Conservation (phyloP, 2,113 vertebrate genomes). For the Grus americana region DNA sequence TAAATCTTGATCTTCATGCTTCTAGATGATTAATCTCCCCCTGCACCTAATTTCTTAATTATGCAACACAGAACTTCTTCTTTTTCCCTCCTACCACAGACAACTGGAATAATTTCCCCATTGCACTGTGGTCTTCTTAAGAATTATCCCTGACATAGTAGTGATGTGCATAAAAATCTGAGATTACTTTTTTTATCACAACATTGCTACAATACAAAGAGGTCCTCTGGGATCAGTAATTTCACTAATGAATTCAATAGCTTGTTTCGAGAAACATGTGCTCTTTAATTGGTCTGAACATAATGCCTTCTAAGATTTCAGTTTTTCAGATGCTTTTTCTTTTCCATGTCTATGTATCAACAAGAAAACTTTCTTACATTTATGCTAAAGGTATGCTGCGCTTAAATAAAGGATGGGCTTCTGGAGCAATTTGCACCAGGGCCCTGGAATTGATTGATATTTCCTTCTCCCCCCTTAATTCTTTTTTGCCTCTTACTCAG, state of each 20-base stretch:
- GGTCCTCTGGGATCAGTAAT: background rate
- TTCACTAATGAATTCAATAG: background rate
- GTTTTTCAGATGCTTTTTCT: background rate
- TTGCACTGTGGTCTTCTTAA: background rate
- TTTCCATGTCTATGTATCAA: background rate
- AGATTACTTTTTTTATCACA: background rate
- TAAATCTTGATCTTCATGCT: background rate
- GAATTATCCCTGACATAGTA: background rate
- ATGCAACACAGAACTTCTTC: background rate
- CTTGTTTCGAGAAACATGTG: background rate
- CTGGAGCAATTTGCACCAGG: background rate
- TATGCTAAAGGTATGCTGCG: background rate
- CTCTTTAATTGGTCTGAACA: background rate
- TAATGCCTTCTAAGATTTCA: background rate
- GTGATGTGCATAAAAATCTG: background rate
- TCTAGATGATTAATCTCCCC: background rate
- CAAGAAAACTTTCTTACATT: background rate
- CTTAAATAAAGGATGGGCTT: background rate
- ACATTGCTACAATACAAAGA: background rate
- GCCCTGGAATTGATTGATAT: background rate
- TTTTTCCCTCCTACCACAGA: background rate
- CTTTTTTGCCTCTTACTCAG: background rate
- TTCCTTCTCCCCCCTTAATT: background rate
- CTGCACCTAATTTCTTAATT: background rate
- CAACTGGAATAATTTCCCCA: background rate